Evolutionary conservation across 2,113 vertebrate genomes (phyloP), one percentile per base, ranked within the genome.

Genomic region (Psilopsiagon aymara): DNA sequence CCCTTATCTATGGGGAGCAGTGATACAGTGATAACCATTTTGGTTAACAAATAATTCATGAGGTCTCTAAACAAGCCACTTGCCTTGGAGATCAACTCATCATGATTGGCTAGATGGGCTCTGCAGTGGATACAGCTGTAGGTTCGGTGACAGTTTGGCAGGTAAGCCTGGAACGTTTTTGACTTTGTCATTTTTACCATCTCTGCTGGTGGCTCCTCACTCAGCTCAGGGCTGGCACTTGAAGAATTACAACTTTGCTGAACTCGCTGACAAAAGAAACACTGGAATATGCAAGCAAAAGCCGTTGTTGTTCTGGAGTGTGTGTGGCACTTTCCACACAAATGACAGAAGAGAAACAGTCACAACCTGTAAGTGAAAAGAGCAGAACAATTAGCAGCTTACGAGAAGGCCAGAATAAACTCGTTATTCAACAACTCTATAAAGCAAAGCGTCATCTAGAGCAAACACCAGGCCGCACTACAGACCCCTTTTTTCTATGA

Each of bases 161-260:
- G 98, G 94, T 99, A 99, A 62, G 99, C 99, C 98, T 99, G 99
- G 98, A 99, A 99, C 75, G 99, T 99, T 98, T 99, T 99, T 37
- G 99, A 99, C 97, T 99, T 99, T 97, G 99, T 99, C 99, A 99
- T 99, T 97, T 99, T 99, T 97, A 99, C 99, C 99, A 99, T 99
- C 98, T 99, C 99, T 97, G 98, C 98, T 78, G 98, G 98, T 96
- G 97, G 88, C 96, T 98, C 98, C 95, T 98, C 98, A 94, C 98
- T 98, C 98, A 97, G 97, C 98, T 99, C 99, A 79, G 98, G 98
- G 98, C 99, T 98, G 98, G 98, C 97, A 87, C 98, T 98, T 97
- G 98, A 98, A 89, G 98, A 98, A 98, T 97, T 98, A 98, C 97
- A 98, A 98, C 98, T 99, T 97, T 98, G 99, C 98, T 98, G 99